Base-by-base conservation (phyloP, 2,113 vertebrate species). In the Dendrocopos noguchii region DNA sequence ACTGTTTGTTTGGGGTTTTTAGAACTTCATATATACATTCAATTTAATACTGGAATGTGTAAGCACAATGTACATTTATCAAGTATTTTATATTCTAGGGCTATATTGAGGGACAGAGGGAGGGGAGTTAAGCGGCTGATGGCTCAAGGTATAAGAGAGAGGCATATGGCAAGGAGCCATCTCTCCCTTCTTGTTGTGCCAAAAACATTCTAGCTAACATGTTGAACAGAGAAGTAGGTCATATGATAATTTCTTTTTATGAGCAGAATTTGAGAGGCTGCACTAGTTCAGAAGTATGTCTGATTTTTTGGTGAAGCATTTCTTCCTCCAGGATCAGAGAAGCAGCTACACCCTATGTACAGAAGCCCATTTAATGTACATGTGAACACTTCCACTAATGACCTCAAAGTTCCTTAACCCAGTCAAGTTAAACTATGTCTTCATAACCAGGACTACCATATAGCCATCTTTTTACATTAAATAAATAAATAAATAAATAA, bases 201-300 rank as follows among this genome's bases (percentile, higher is more conserved):
- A 95, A 77, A 85, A 94, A 53, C 9, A 68, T 74, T 91, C 67
- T 80, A 91, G n/a, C 44, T 77, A 83, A 89, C 64, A 80, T 31
- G 39, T 1, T 91, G 75, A 91, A 82, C 33, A 67, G 36, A 77
- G 72, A 92, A 96, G 29, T 77, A 85, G 82, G 82, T 91, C 93
- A 90, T 61, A 75, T 8, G 42, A 86, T 86, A 59, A 84, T 87
- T 88, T 84, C 39, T 56, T 81, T 94, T 91, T 39, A 59, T 3
- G 16, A 73, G 46, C 80, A 81, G 15, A 39, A 57, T 39, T 81
- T 95, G 90, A 83, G 68, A 92, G 52, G n/a, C 81, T 94, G 60
- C 75, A 82, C 15, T 85, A 73, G 34, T 44, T 76, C 81, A 72
- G 18, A 77, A 79, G 10, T 47, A 70, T 5, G 15, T 31, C 72